Conservation (phyloP, 2,113 vertebrate genomes). For the Naja naja region DNA sequence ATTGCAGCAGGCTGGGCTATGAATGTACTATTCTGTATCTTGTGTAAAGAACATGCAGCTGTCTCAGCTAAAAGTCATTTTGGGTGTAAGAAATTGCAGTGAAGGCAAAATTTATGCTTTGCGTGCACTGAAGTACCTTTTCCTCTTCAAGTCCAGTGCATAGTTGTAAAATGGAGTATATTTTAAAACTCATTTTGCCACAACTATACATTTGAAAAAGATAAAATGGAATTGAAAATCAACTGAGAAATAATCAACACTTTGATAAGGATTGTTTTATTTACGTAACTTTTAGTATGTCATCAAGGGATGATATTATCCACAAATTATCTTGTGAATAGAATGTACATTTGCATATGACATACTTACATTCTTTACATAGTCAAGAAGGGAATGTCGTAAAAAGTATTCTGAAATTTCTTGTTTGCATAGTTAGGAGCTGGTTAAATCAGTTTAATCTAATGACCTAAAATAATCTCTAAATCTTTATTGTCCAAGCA, state of each 20-base stretch:
- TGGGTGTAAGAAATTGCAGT: neutral
- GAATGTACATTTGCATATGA: neutral
- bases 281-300: neutral
- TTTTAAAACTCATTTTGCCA: neutral
- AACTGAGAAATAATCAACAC: neutral
- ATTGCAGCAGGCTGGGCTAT: neutral
- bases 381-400: neutral
- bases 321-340: neutral
- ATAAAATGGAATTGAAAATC: neutral
- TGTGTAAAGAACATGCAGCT: neutral
- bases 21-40: neutral
- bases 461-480: slow-evolving; percentile 7
- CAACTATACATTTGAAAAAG: neutral
- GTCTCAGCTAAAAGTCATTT: neutral
- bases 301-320: neutral
- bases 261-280: neutral
- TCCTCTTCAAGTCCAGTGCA: neutral
- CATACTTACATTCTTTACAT: neutral
- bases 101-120: neutral
- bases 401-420: neutral
- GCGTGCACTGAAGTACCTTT: neutral
- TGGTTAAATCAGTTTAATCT: neutral
- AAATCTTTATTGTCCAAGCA: neutral
- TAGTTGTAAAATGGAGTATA: neutral
- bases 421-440: neutral